Evolutionary conservation across 1,140 invertebrate species (phyloP).

Genomic region (Pararge aegeria): DNA sequence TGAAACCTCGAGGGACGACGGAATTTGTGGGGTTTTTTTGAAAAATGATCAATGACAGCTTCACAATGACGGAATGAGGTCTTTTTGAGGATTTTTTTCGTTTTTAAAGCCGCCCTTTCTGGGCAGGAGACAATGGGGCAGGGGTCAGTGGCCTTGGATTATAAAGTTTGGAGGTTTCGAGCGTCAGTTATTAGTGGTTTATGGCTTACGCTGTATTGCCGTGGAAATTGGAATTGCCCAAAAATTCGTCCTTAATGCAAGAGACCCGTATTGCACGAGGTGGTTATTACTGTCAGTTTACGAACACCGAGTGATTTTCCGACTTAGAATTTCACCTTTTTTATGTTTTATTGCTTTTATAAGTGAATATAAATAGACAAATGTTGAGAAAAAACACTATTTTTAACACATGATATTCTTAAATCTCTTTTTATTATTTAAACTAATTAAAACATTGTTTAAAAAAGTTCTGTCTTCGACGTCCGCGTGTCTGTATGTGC

Average conservation of each 20-base stretch:
- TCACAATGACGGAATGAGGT: slow-evolving; percentile 56
- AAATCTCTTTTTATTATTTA: too few species aligned
- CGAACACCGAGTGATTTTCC: too few species aligned
- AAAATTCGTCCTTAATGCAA: neutral
- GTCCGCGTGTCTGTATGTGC: too few species aligned
- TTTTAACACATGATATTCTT: too few species aligned
- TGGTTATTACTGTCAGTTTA: too few species aligned
- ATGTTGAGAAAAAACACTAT: too few species aligned
- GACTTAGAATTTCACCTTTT: too few species aligned
- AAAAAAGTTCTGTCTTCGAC: too few species aligned
- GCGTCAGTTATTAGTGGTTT: slow-evolving; percentile 10
- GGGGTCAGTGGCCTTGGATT: slow-evolving; percentile 51
- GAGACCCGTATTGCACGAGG: too few species aligned
- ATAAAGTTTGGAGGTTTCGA: slow-evolving; percentile 17
- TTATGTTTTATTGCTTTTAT: too few species aligned
- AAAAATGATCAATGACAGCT: slow-evolving; percentile 64
- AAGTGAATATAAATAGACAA: too few species aligned
- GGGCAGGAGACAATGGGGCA: slow-evolving; percentile 56
- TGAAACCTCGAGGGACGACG: slow-evolving; percentile 19
- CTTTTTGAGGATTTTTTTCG: slow-evolving; percentile 36
- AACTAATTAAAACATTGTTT: too few species aligned
- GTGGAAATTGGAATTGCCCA: neutral
- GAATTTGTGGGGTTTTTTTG: slow-evolving; percentile 49
- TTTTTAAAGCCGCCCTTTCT: slow-evolving; percentile 45
- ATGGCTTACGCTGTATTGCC: neutral